Evolutionary conservation across 2,888 invertebrate genomes (phyloP).

Genomic region (Drosophila atroscutellata): DNA sequence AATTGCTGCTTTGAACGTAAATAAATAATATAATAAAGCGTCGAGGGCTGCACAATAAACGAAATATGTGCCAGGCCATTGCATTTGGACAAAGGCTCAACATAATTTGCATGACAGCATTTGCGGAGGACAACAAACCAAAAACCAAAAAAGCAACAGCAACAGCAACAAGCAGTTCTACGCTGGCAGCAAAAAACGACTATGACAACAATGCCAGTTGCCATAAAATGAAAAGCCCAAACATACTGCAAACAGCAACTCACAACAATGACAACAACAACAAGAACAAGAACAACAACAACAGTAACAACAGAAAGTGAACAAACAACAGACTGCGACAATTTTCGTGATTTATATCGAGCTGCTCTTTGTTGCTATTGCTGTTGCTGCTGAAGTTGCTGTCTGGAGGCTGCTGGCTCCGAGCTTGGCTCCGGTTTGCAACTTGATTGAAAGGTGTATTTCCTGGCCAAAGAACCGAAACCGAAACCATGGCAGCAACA

Average conservation of each 20-base stretch:
- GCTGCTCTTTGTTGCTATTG: slow-evolving; percentile 19
- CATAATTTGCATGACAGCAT: slow-evolving; percentile 66
- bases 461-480: slow-evolving; percentile 38
- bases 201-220: slow-evolving; percentile 65
- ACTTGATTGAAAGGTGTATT: slow-evolving; percentile 52
- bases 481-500: slow-evolving; percentile 15
- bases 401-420: slow-evolving; percentile 21
- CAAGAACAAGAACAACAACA: no score
- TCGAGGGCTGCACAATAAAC: slow-evolving; percentile 45
- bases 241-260: slow-evolving; percentile 35
- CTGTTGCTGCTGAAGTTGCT: slow-evolving; percentile 21
- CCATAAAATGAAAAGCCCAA: slow-evolving; percentile 34
- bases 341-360: slow-evolving; percentile 64
- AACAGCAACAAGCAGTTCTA: slow-evolving; percentile 6
- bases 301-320: slow-evolving; percentile 5
- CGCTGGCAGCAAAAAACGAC: slow-evolving; percentile 44
- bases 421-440: slow-evolving; percentile 29
- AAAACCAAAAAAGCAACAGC: neutral
- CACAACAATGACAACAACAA: slow-evolving; percentile 8
- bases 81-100: slow-evolving; percentile 60
- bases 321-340: slow-evolving; percentile 48
- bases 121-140: slow-evolving; percentile 37
- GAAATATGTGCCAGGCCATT: slow-evolving; percentile 55
- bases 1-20: slow-evolving; percentile 17
- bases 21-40: slow-evolving; percentile 58